A percentile compares a stretch with the other conserved stretches of the same genome.
Conservation (phyloP, 2,797 vertebrate genomes). For the Chanos chanos region DNA sequence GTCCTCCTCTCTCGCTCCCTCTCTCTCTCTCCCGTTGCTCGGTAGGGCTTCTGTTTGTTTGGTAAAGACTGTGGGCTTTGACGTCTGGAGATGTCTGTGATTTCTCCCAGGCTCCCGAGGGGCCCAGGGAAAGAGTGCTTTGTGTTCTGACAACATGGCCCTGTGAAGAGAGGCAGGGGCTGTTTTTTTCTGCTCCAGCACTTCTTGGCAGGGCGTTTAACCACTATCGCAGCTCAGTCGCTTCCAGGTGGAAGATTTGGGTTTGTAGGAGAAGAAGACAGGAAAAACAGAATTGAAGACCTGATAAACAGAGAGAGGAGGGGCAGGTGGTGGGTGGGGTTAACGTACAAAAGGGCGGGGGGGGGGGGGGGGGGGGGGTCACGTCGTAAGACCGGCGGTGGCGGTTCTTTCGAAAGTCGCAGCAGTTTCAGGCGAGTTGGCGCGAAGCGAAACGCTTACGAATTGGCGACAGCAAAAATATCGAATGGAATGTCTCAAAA, state of each 20-base stretch:
- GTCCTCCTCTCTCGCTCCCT: conserved; percentile 25
- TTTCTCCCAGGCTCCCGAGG: conserved; percentile 71
- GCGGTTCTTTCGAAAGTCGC: too few relatives aligned
- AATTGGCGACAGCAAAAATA: too few relatives aligned
- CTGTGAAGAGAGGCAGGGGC: conserved; percentile 54
- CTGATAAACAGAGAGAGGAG: conserved; percentile 25
- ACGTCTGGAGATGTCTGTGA: conserved; percentile 64
- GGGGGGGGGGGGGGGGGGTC: neutral
- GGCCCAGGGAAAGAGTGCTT: conserved; percentile 67
- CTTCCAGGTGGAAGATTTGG: conserved; percentile 64
- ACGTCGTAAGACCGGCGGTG: too few relatives aligned
- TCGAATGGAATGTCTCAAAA: too few relatives aligned
- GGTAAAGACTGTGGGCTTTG: conserved; percentile 51
- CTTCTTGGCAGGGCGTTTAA: conserved; percentile 65
- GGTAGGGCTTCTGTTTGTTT: conserved; percentile 50
- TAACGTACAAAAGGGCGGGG: neutral
- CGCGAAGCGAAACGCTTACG: too few relatives aligned
- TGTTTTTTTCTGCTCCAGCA: conserved; percentile 62
- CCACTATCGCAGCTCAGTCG: conserved; percentile 54
- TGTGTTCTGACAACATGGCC: conserved; percentile 68
- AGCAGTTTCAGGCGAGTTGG: too few relatives aligned
- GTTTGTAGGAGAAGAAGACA: conserved; percentile 41
- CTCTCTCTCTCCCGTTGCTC: conserved; percentile 37
- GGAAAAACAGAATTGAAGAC: conserved; percentile 15
- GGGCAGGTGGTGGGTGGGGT: neutral